A percentile compares a stretch with the other conserved stretches of the same genome.
phyloP scores from a whole-genome alignment of 1,140 invertebrate genomes.

The Belonocnema kinseyi region DNA sequence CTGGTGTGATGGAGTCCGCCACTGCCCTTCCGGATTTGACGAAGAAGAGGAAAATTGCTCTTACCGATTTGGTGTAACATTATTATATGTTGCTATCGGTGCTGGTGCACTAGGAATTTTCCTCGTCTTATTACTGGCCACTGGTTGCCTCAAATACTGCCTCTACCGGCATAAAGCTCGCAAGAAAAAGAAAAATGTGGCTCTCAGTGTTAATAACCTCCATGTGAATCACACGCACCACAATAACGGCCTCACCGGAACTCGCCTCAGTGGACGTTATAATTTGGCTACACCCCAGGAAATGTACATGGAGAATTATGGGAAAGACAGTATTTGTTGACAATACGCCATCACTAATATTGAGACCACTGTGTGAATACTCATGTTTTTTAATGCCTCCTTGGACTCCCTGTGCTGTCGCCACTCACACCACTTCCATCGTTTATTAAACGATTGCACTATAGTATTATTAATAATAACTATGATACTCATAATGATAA shows the following conservation, averaged over 20 bases:
- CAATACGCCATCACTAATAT: constrained; percentile 79
- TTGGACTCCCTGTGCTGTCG: neutral
- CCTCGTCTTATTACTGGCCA: constrained; percentile 76
- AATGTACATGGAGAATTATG: constrained; percentile 79
- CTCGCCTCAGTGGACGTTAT: constrained; percentile 72
- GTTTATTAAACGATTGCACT: constrained; percentile 15
- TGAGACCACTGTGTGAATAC: constrained; percentile 80
- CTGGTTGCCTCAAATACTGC: constrained; percentile 80
- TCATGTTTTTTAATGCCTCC: constrained; percentile 43
- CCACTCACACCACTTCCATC: neutral
- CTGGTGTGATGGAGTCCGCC: constrained; percentile 84
- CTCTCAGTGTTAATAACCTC: constrained; percentile 76
- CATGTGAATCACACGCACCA: constrained; percentile 78
- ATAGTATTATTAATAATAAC: constrained; percentile 5
- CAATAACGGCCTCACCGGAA: constrained; percentile 70
- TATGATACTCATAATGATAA: constrained; percentile 25
- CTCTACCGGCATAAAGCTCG: constrained; percentile 78
- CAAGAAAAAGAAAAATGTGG: constrained; percentile 79
- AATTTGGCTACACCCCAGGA: constrained; percentile 74
- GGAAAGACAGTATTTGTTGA: constrained; percentile 86
- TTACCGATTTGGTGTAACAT: constrained; percentile 81
- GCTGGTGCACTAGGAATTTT: constrained; percentile 77
- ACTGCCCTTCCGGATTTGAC: constrained; percentile 86
- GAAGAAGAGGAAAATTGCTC: constrained; percentile 84
- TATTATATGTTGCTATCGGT: constrained; percentile 80